These are phyloP conservation scores for Chironomus riparius DNA, from an alignment of 2,888 invertebrate species.

Conservation along the genomic window DNA sequence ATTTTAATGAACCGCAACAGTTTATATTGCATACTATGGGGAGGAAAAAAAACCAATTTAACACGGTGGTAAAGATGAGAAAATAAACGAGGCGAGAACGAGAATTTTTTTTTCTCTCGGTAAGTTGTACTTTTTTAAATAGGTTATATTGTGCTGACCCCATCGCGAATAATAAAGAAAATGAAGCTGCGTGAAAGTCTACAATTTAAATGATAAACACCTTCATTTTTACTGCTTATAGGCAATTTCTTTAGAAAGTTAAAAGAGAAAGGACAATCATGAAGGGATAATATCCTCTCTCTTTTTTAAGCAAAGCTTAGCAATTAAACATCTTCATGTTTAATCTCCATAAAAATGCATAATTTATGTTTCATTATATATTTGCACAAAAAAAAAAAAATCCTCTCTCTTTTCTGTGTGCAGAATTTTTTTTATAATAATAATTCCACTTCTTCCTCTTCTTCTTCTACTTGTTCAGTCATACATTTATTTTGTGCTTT, in stretches of 20 bases:
- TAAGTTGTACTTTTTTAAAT: neutral
- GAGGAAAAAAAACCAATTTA: neutral
- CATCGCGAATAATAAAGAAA: neutral
- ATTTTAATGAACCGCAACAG: neutral
- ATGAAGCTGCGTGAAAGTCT: too few species aligned
- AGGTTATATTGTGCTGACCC: neutral
- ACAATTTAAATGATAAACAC: too few species aligned
- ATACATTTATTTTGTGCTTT: neutral
- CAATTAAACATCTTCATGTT: constrained; percentile 15
- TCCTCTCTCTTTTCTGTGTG: neutral
- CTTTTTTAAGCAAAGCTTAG: neutral
- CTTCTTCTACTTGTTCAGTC: neutral
- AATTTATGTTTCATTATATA: constrained; percentile 23
- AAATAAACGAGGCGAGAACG: neutral
- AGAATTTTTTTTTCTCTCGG: neutral
- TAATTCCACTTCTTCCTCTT: neutral
- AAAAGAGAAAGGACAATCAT: neutral
- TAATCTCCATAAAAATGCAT: constrained; percentile 18
- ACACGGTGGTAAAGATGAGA: neutral
- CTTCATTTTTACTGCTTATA: neutral
- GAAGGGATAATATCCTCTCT: neutral
- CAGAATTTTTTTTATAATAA: constrained; percentile 12
- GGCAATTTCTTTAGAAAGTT: neutral
- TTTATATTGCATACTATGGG: neutral
- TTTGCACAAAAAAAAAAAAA: neutral